Evolutionary conservation across 1,140 invertebrate species (phyloP).

Genomic region (Heliconius congener): DNA sequence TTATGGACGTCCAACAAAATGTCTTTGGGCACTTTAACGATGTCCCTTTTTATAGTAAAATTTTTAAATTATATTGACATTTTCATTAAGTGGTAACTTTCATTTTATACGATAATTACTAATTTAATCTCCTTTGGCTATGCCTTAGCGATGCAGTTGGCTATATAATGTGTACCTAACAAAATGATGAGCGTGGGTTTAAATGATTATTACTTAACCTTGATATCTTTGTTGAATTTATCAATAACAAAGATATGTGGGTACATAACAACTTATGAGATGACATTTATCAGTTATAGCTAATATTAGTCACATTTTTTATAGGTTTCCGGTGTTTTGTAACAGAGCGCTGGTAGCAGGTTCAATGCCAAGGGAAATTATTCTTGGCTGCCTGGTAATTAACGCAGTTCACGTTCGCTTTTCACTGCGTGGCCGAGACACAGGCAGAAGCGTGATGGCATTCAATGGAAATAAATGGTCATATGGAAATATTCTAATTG

Average conservation of each 20-base stretch:
- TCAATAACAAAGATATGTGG: too few relatives aligned
- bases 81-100: neutral
- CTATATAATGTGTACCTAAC: too few relatives aligned
- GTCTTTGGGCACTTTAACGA: constrained; percentile 2
- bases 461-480: neutral
- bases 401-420: constrained; percentile 51
- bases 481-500: neutral
- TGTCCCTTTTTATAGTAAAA: neutral
- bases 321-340: neutral
- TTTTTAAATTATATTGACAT: constrained; percentile 6
- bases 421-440: constrained; percentile 41
- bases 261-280: too few relatives aligned
- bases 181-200: too few relatives aligned
- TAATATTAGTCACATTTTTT: too few relatives aligned
- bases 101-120: neutral
- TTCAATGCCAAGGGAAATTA: constrained; percentile 32
- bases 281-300: too few relatives aligned
- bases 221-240: too few relatives aligned
- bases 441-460: constrained; percentile 30
- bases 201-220: too few relatives aligned
- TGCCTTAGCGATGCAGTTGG: neutral
- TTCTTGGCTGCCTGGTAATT: constrained; percentile 26
- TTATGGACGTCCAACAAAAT: constrained; percentile 3
- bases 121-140: neutral
- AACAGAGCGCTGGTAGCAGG: constrained; percentile 18